phyloP scores from a whole-genome alignment of 1,140 invertebrate genomes.

The Zaprionus ghesquierei region DNA sequence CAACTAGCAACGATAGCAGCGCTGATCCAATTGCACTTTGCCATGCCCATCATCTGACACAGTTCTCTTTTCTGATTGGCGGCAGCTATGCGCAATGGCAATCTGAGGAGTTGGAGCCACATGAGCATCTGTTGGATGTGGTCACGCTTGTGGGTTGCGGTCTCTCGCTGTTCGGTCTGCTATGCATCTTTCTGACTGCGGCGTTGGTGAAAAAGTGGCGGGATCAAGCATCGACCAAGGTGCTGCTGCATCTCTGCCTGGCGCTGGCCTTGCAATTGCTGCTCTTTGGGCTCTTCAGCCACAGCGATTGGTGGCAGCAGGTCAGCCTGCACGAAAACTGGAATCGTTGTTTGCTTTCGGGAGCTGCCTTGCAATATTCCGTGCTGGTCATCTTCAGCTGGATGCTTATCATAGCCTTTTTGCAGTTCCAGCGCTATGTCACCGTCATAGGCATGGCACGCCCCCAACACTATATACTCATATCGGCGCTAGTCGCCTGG shows the following conservation, averaged over 20 bases:
- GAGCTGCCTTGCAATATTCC: slow-evolving; percentile 85
- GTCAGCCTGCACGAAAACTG: slow-evolving; percentile 27
- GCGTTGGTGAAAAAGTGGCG: slow-evolving; percentile 85
- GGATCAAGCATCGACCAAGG: slow-evolving; percentile 85
- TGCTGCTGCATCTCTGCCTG: slow-evolving; percentile 85
- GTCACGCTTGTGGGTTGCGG: slow-evolving; percentile 85
- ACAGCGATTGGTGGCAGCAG: slow-evolving; percentile 48
- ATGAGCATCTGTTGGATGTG: slow-evolving; percentile 83
- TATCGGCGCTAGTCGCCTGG: slow-evolving; percentile 84
- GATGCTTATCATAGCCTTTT: slow-evolving; percentile 87
- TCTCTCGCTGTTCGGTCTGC: slow-evolving; percentile 84
- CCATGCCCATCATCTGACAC: slow-evolving; percentile 85
- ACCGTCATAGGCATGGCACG: slow-evolving; percentile 84
- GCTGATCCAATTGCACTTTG: slow-evolving; percentile 77
- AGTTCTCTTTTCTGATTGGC: slow-evolving; percentile 85
- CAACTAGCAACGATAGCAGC: background rate
- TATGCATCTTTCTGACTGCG: slow-evolving; percentile 85
- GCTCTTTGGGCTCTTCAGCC: slow-evolving; percentile 77
- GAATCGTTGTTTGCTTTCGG: slow-evolving; percentile 83
- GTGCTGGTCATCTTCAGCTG: slow-evolving; percentile 86
- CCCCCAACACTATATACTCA: slow-evolving; percentile 84
- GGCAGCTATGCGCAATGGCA: slow-evolving; percentile 39
- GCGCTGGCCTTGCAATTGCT: slow-evolving; percentile 85
- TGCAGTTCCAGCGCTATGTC: slow-evolving; percentile 87
- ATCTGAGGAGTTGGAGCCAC: slow-evolving; percentile 55